phyloP scores from a whole-genome alignment of 92 coral and sea anemone genomes.

The Heteractis magnifica region DNA sequence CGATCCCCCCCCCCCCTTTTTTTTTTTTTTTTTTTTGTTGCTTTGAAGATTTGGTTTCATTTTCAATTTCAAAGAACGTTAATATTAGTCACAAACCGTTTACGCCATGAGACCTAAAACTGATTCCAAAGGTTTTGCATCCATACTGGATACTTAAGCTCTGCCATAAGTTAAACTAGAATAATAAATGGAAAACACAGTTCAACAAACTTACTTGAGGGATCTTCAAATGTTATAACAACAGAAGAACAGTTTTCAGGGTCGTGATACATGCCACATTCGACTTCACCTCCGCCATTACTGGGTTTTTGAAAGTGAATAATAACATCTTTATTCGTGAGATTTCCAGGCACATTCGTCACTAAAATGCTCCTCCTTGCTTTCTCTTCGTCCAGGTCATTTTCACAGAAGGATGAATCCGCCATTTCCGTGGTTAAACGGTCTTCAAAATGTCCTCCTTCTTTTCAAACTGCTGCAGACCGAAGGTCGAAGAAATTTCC shows the following conservation, averaged over 20 bases:
- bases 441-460: background rate
- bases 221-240: conserved; percentile 19
- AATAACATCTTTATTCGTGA: conserved; percentile 26
- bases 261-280: background rate
- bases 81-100: no score
- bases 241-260: conserved; percentile 2
- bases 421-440: conserved; percentile 7
- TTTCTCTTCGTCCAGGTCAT: conserved; percentile 22
- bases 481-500: conserved; percentile 4
- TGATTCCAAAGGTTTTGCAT: background rate
- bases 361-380: conserved; percentile 55
- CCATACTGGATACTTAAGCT: background rate
- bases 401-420: background rate
- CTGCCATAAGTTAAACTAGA: background rate
- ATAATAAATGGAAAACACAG: background rate
- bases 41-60: background rate
- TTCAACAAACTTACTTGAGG: conserved; percentile 15
- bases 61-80: background rate
- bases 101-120: no score
- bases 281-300: conserved; percentile 86
- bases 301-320: conserved; percentile 68
- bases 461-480: background rate
- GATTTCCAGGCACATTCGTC: conserved; percentile 43
- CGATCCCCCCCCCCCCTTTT: no score
- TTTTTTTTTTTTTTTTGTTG: no score